phyloP scores from a whole-genome alignment of 2,797 vertebrate genomes.

The Schizothorax lantsangensis region DNA sequence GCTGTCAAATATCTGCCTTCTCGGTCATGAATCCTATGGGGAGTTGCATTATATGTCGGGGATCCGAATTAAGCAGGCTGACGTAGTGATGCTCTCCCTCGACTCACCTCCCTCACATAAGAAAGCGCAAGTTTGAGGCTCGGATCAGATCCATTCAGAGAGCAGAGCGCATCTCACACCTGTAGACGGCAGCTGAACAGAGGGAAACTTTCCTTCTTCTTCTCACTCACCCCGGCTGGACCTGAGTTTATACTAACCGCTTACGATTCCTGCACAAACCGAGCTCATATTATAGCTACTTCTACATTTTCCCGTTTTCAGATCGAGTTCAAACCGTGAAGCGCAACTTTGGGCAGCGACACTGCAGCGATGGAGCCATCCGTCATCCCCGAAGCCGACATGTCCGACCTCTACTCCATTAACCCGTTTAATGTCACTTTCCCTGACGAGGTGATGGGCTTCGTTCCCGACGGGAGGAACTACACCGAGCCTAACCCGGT shows the following conservation, averaged over 20 bases:
- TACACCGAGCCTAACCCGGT: constrained; percentile 69
- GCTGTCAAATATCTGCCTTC: not conserved
- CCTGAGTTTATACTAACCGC: not conserved
- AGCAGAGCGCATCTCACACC: not conserved
- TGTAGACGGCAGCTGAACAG: not conserved
- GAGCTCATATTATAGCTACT: not conserved
- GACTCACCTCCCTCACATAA: constrained; percentile 5
- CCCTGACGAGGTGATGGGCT: constrained; percentile 69
- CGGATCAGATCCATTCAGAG: constrained; percentile 3
- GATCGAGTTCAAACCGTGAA: not conserved
- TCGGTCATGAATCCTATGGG: not conserved
- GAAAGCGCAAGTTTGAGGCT: not conserved
- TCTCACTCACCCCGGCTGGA: not conserved
- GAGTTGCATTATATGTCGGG: not conserved
- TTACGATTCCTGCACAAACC: not conserved
- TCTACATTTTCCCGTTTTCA: not conserved
- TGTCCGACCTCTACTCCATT: constrained; percentile 72
- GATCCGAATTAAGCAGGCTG: not conserved
- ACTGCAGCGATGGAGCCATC: constrained; percentile 77
- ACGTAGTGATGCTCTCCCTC: not conserved
- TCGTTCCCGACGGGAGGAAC: constrained; percentile 74
- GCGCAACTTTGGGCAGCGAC: constrained; percentile 60
- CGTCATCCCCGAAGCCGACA: constrained; percentile 71
- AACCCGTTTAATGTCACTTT: constrained; percentile 79
- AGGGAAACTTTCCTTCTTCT: not conserved